Base-by-base conservation (phyloP, 1,140 invertebrate genomes). In the Drosophila carrolli region DNA sequence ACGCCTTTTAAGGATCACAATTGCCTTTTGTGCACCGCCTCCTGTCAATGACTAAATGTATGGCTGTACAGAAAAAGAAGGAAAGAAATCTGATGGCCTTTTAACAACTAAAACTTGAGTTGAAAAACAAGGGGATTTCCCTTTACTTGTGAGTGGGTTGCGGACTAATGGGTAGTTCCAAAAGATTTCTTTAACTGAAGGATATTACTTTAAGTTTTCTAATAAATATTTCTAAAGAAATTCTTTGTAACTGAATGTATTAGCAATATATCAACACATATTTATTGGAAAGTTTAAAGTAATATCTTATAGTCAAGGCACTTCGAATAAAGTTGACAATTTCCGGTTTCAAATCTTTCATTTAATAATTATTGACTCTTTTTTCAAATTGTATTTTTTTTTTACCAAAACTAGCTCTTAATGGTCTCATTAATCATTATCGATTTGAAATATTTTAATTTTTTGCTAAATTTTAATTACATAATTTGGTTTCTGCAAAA, bases 1-100 rank as follows among this genome's bases (percentile, higher is more conserved):
- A 71, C 67, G 67, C 67, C 67, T 71, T 71, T 71, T 71, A 71
- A 43, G 67, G 67, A 71, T 71, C 66, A 72, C 70, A 73, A 73
- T 81, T 47, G 78, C 75, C 67, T 71, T 71, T 71, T 71, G 67
- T 71, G 46, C 65, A 29, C 37, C 65, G 66, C 67, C 67, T 70
- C 67, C 66, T 71, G 65, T 71, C 67, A 71, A 71, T 71, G 67
- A 71, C 51, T 71, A 71, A 71, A 71, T 81, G 77, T 73, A 79
- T 74, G 77, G 77, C 54, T 56, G 72, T 59, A 59, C 55, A 50
- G 16, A 40, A 56, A 61, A 40, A 38, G 35, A 46, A 50, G 13
- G 41, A 48, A 41, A 60, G 60, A 57, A 60, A 61, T 63, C 44
- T 79, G 67, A 58, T 71, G 67, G 67, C 67, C 67, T 71, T 71